Evolutionary conservation across 1,140 invertebrate species (phyloP).

Genomic region (Tetramorium parvispinum): DNA sequence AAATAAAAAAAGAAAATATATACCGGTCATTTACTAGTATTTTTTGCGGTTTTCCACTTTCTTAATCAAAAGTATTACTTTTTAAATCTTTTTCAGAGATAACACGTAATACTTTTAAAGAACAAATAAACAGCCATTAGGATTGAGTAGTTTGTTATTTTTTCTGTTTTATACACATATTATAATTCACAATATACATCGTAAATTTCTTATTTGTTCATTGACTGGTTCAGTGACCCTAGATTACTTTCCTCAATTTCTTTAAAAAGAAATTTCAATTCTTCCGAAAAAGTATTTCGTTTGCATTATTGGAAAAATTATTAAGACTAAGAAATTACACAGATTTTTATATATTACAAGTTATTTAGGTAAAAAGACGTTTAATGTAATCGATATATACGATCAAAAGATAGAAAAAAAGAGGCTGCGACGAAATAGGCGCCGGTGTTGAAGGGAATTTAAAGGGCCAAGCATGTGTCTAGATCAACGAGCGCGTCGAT

Average conservation of each 20-base stretch:
- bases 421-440: background rate
- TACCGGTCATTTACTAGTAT: too few relatives aligned
- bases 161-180: too few relatives aligned
- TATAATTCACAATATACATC: too few relatives aligned
- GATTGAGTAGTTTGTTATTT: too few relatives aligned
- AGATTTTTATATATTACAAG: background rate
- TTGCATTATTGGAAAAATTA: background rate
- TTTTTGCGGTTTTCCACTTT: too few relatives aligned
- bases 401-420: background rate
- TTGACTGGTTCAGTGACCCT: too few relatives aligned
- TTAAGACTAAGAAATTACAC: background rate
- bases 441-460: conserved; percentile 36
- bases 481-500: conserved; percentile 37
- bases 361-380: background rate
- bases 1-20: too few relatives aligned
- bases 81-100: too few relatives aligned
- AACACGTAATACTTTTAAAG: too few relatives aligned
- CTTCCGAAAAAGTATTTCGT: background rate
- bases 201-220: too few relatives aligned
- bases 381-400: background rate
- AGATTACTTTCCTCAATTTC: background rate
- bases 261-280: background rate
- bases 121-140: too few relatives aligned
- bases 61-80: too few relatives aligned
- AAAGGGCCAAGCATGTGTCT: conserved; percentile 38